Percentiles rank a stretch among this genome's conserved stretches.
These are phyloP conservation scores for Butorides virescens DNA, from an alignment of 2,113 vertebrate genomes.

Conservation along the genomic window DNA sequence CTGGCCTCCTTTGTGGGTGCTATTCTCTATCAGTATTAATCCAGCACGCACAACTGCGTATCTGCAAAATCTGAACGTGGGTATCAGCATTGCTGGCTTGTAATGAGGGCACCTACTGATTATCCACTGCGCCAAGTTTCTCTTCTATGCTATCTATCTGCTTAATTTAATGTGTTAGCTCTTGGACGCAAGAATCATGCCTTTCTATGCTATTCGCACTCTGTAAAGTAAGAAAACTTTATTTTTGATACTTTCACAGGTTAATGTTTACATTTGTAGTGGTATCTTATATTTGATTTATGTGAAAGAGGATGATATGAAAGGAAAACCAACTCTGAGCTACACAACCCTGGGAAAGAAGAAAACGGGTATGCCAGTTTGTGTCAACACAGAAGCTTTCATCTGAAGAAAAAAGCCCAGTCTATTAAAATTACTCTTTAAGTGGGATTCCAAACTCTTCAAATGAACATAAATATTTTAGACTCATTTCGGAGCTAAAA, in stretches of 20 bases:
- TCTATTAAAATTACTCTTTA: neutral
- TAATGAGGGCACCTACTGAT: neutral
- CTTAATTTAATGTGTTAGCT: neutral
- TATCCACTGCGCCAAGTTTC: neutral
- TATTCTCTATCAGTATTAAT: neutral
- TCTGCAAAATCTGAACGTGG: neutral
- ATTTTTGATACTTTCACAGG: neutral
- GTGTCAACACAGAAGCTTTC: neutral
- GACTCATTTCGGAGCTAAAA: neutral
- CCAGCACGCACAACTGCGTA: neutral
- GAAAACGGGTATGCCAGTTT: neutral
- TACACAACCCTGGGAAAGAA: neutral
- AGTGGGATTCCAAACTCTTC: neutral
- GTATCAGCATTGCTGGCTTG: neutral
- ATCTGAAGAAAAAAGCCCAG: neutral
- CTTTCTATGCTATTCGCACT: neutral
- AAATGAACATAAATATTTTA: neutral
- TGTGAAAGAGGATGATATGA: neutral
- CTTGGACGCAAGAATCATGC: neutral
- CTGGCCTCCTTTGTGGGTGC: neutral
- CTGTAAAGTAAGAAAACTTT: neutral
- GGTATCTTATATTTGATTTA: neutral
- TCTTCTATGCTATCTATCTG: neutral
- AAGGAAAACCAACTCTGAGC: neutral
- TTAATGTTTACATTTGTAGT: neutral